A percentile compares a stretch with the other conserved stretches of the same genome.
Evolutionary conservation across 1,140 invertebrate species (phyloP).

Genomic region (Apolygus lucorum): DNA sequence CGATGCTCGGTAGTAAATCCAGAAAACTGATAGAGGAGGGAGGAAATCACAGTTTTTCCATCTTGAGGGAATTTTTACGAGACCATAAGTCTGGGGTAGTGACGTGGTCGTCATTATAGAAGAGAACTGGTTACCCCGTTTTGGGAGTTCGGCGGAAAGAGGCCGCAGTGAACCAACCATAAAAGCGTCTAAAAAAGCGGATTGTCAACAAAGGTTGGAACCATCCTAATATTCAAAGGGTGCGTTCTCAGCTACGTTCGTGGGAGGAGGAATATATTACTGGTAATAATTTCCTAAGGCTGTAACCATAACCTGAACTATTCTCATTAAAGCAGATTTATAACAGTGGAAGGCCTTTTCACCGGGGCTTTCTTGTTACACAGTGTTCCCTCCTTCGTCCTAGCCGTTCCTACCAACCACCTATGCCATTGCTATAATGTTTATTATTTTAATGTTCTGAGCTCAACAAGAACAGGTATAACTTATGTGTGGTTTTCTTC

Average conservation of each 20-base stretch:
- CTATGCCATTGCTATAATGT: too few species aligned
- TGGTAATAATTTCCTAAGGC: constrained; percentile 4
- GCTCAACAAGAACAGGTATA: too few species aligned
- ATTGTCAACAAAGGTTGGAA: not conserved
- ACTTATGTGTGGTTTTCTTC: too few species aligned
- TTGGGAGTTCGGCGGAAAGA: not conserved
- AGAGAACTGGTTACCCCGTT: too few species aligned
- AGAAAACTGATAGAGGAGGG: too few species aligned
- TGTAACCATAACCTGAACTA: constrained; percentile 13
- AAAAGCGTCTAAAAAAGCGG: not conserved
- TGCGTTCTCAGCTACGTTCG: not conserved
- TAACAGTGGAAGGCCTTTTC: not conserved
- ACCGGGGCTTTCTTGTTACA: not conserved
- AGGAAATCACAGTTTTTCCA: not conserved
- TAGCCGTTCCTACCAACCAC: too few species aligned
- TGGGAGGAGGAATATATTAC: constrained; percentile 1
- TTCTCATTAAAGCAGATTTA: constrained; percentile 17
- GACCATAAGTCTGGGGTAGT: not conserved
- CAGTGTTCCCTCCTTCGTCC: too few species aligned
- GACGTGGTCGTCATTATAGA: not conserved
- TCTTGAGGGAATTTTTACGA: not conserved
- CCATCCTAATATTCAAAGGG: not conserved
- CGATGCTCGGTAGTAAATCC: too few species aligned
- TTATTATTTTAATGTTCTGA: too few species aligned
- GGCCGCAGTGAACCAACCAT: not conserved